Evolutionary conservation across 2,113 vertebrate species (phyloP).

Genomic region (Anas platyrhynchos): DNA sequence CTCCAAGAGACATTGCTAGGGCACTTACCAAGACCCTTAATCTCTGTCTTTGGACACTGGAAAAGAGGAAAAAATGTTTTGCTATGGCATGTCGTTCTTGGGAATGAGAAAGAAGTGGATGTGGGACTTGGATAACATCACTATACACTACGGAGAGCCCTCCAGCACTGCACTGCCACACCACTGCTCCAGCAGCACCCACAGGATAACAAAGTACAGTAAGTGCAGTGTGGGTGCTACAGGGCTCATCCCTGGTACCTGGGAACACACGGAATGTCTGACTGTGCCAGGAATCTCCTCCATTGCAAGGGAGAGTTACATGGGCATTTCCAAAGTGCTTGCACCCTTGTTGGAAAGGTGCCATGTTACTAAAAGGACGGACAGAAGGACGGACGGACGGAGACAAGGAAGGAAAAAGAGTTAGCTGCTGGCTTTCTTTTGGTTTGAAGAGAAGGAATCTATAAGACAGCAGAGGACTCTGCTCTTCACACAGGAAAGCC

Average conservation of each 20-base stretch:
- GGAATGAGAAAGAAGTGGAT: background rate
- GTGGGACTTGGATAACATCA: background rate
- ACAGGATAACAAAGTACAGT: background rate
- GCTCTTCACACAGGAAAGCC: background rate
- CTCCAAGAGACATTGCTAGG: constrained; percentile 21
- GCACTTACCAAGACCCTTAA: background rate
- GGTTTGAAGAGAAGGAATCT: background rate
- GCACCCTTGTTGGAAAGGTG: background rate
- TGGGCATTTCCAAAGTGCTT: background rate
- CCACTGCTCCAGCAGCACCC: background rate
- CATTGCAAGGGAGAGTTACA: background rate
- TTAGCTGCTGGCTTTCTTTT: background rate
- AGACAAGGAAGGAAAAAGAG: fast-evolving
- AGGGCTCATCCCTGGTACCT: background rate
- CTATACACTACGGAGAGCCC: background rate
- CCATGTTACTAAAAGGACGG: background rate
- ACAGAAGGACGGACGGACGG: too few species aligned
- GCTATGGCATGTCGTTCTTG: background rate
- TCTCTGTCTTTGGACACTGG: background rate
- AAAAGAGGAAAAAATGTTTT: background rate
- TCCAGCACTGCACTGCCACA: background rate
- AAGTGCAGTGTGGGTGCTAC: background rate
- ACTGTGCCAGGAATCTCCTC: background rate
- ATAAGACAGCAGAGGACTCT: background rate
- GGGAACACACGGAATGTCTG: background rate